Conservation (phyloP, 2,113 vertebrate species). For the Chelonoidis abingdonii region DNA sequence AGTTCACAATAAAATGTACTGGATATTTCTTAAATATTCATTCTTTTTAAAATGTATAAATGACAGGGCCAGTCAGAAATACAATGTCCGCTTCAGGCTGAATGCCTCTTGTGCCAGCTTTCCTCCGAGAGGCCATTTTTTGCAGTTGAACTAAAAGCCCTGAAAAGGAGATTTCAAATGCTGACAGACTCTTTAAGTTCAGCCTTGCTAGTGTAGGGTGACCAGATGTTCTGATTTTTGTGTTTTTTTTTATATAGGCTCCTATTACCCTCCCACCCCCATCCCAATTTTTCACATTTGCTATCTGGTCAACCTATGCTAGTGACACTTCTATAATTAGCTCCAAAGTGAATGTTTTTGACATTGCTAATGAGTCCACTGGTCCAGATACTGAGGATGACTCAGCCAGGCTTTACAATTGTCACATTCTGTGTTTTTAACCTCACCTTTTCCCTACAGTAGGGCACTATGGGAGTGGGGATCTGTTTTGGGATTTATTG, state of each 20-base stretch:
- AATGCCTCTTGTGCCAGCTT: neutral
- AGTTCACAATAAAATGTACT: neutral
- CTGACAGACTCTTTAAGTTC: fast-evolving
- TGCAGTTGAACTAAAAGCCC: neutral
- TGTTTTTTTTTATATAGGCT: no score
- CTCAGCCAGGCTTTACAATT: fast-evolving
- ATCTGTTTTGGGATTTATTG: neutral
- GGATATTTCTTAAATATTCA: neutral
- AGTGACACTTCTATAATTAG: neutral
- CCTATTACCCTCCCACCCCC: no score
- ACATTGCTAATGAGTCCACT: neutral
- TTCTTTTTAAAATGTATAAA: neutral
- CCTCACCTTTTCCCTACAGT: neutral
- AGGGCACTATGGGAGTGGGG: fast-evolving
- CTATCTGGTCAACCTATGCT: no score
- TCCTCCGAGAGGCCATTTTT: neutral
- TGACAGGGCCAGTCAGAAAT: neutral
- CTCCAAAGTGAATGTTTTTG: neutral
- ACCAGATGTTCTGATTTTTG: no score
- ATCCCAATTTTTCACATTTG: no score
- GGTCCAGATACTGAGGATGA: neutral
- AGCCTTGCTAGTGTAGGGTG: neutral
- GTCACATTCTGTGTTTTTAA: neutral
- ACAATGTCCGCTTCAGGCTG: neutral
- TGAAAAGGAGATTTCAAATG: neutral